phyloP scores from a whole-genome alignment of 2,888 invertebrate genomes.

The Dorcus hopei region DNA sequence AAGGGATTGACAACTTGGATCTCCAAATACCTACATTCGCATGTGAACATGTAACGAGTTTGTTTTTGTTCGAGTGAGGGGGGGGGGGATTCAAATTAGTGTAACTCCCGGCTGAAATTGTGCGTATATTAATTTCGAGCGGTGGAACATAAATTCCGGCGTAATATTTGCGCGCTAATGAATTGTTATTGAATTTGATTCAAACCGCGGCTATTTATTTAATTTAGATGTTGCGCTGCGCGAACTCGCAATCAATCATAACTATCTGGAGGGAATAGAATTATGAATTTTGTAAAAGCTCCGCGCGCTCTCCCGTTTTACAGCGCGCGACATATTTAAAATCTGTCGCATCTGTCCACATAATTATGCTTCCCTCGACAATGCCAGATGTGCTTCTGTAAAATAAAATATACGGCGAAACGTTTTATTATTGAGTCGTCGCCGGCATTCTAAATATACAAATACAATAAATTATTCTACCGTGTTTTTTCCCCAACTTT shows the following conservation, averaged over 20 bases:
- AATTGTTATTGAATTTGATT: slow-evolving; percentile 18
- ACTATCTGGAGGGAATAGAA: slow-evolving; percentile 10
- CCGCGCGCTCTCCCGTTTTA: slow-evolving; percentile 3
- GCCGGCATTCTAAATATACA: no score
- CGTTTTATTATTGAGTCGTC: slow-evolving; percentile 1
- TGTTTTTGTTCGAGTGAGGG: no score
- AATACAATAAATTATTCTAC: no score
- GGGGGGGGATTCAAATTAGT: no score
- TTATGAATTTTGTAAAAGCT: slow-evolving; percentile 6
- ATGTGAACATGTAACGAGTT: not conserved
- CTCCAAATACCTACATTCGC: not conserved
- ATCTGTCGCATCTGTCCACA: slow-evolving; percentile 35
- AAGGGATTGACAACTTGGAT: no score
- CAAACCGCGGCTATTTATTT: slow-evolving; percentile 12
- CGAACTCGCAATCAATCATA: slow-evolving; percentile 4
- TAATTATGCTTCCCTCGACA: slow-evolving; percentile 32
- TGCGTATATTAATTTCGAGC: not conserved
- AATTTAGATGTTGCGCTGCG: slow-evolving; percentile 10
- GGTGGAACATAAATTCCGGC: slow-evolving; percentile 8
- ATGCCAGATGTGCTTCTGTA: slow-evolving; percentile 27
- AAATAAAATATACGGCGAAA: not conserved
- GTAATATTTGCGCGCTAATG: slow-evolving; percentile 9
- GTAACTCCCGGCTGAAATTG: no score
- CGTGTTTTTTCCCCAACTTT: no score
- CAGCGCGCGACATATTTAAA: slow-evolving; percentile 25